Evolutionary conservation across 2,797 vertebrate genomes (phyloP), one percentile per base, ranked within the genome.

Genomic region (Masticophis lateralis): DNA sequence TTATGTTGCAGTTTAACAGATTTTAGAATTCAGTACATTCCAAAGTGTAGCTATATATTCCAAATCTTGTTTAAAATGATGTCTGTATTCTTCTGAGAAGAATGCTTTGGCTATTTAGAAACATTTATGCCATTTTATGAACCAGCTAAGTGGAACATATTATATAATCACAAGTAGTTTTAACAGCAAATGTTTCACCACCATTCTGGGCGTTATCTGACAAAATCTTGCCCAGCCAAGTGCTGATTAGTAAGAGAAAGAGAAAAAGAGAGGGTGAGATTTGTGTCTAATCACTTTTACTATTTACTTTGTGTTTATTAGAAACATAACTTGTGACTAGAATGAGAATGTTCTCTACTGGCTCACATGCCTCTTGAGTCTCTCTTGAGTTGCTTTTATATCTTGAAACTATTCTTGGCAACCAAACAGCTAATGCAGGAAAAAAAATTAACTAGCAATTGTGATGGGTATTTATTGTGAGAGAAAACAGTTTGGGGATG

Each of bases 401-500:
- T 74, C 86, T 88, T 43, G n/a, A 66, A 90, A 92, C n/a, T 86
- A 92, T 90, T 86, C n/a, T 86, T 90, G 92, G 92, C 92, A 90
- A 60, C 32, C 25, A 37, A 60, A 37, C 11, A 3, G 13, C 51
- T 56, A 87, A 51, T 55, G 69, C 32, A 13, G 37, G 74, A 4
- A 11, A 2, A 43, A 22, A 37, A 92, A 56, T 90, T 59, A 90
- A 9, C 57, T 89, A 57, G 69, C 88, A 90, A 53, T 55, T 37
- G 74, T 51, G 25, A 61, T 43, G 92, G 47, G n/a, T 90, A 92
- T 51, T n/a, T 43, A 27, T 28, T 59, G 4, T 86, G 28, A 63
- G 37, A 37, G 8, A 79, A 79, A 79, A 37, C 32, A 10, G 56
- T 56, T 32, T 90, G 53, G 57, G 69, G 74, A 47, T 28, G 25